Evolutionary conservation across 2,797 vertebrate species (phyloP).

Genomic region (Psittacula derbiana): DNA sequence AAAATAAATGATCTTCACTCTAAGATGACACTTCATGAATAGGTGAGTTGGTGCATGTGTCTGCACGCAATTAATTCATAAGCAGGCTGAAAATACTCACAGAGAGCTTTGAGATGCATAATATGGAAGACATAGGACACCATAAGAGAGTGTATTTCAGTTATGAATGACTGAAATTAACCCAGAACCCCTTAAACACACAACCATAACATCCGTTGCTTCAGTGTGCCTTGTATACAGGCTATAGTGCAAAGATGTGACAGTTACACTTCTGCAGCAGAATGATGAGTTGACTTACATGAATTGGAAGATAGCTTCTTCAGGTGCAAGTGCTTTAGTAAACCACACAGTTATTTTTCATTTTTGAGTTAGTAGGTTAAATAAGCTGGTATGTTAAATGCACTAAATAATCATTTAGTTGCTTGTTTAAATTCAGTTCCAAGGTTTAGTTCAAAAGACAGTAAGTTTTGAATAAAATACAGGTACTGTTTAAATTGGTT

Average conservation of each 20-base stretch:
- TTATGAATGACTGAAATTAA: background rate
- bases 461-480: background rate
- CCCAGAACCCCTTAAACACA: background rate
- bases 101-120: background rate
- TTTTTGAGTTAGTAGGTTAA: background rate
- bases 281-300: background rate
- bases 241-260: background rate
- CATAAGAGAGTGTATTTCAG: background rate
- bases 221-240: background rate
- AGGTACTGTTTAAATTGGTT: background rate
- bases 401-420: background rate
- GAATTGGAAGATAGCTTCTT: background rate
- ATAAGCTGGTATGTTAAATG: background rate
- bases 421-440: background rate
- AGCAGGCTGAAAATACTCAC: background rate
- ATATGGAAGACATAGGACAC: background rate
- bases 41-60: background rate
- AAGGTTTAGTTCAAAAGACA: background rate
- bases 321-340: background rate
- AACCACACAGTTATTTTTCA: background rate
- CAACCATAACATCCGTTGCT: background rate
- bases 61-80: background rate
- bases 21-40: slow-evolving; percentile 7
- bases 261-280: background rate
- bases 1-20: background rate